Percentiles rank a stretch among this genome's conserved stretches.
Evolutionary conservation across 2,888 invertebrate genomes (phyloP).

Genomic region (Pyrrhosoma nymphula): DNA sequence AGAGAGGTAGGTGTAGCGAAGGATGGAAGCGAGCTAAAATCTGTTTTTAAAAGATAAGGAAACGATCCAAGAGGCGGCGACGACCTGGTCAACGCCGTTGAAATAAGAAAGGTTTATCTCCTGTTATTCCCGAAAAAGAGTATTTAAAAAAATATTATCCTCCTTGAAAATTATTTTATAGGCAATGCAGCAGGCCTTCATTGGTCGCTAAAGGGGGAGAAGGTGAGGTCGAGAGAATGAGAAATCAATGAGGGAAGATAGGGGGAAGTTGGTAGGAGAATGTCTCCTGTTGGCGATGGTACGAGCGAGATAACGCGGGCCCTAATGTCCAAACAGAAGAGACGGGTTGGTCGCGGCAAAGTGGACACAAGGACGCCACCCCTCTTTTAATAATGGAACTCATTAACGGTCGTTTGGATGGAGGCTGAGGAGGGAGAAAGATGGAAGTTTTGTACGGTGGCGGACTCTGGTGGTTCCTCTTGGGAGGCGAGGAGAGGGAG

Average conservation of each 20-base stretch:
- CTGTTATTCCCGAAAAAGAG: background rate
- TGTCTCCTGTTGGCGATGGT: background rate
- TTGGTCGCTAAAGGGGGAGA: background rate
- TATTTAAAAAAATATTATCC: background rate
- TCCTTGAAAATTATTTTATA: background rate
- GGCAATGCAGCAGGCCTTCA: background rate
- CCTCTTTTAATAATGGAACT: conserved; percentile 15
- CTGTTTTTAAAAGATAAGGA: conserved; percentile 59
- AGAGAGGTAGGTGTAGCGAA: background rate
- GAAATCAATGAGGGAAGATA: conserved; percentile 11
- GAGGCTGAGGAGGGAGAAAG: background rate
- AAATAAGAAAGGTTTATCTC: conserved; percentile 43
- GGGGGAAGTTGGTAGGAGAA: background rate
- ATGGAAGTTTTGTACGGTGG: background rate
- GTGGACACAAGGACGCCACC: conserved; percentile 41
- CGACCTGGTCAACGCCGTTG: conserved; percentile 30
- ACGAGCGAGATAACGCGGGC: background rate
- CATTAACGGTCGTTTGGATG: conserved; percentile 32
- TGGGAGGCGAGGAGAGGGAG: background rate
- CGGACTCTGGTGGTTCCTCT: background rate
- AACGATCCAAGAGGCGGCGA: conserved; percentile 21
- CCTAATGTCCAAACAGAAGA: conserved; percentile 57
- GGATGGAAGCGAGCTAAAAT: background rate
- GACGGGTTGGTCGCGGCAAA: background rate
- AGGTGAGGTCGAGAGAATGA: background rate